These are phyloP conservation scores for Lithobates pipiens DNA, from an alignment of 2,797 vertebrate species.

Conservation along the genomic window DNA sequence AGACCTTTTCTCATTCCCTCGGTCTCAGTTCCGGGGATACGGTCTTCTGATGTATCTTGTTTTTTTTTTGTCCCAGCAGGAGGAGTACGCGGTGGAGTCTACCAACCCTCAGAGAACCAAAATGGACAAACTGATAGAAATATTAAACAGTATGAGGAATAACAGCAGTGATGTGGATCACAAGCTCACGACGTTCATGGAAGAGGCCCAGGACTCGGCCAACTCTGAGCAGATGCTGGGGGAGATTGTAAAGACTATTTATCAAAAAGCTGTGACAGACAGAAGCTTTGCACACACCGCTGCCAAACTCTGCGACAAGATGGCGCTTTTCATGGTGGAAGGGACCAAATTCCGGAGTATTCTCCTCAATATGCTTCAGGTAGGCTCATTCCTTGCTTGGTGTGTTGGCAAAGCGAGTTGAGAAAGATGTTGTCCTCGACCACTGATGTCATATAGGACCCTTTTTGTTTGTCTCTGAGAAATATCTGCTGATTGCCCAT, in stretches of 20 bases:
- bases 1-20: no score
- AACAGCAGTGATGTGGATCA: slow-evolving; percentile 92
- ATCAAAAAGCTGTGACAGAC: slow-evolving; percentile 90
- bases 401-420: background rate
- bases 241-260: slow-evolving; percentile 92
- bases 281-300: slow-evolving; percentile 94
- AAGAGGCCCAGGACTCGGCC: slow-evolving; percentile 93
- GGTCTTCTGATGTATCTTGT: background rate
- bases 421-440: no score
- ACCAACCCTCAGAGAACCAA: slow-evolving; percentile 82
- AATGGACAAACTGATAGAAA: slow-evolving; percentile 93
- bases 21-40: no score
- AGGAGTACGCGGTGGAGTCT: slow-evolving; percentile 81
- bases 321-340: slow-evolving; percentile 97
- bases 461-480: no score
- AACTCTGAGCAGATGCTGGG: slow-evolving; percentile 90
- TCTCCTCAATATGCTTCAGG: slow-evolving; percentile 96
- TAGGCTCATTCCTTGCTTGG: slow-evolving; percentile 65
- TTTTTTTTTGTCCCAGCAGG: slow-evolving; percentile 74
- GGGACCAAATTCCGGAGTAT: slow-evolving; percentile 97
- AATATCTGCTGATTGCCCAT: no score
- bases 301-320: slow-evolving; percentile 94
- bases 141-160: slow-evolving; percentile 95
- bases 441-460: no score
- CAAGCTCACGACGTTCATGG: slow-evolving; percentile 94